Conservation (phyloP, 2,797 vertebrate genomes). For the Anomalospiza imberbis region DNA sequence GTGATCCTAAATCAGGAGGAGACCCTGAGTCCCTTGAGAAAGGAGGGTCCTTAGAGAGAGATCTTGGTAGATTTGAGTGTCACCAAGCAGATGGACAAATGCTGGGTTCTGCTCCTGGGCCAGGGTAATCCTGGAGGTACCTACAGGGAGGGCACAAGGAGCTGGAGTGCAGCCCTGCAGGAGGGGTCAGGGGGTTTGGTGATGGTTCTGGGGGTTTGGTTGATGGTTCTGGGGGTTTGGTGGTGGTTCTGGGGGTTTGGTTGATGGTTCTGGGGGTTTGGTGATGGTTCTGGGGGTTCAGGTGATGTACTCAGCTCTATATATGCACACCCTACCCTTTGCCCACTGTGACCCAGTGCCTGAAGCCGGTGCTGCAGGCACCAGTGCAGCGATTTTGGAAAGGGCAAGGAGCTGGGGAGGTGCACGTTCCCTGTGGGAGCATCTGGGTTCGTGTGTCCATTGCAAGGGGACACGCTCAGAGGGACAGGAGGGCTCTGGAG, state of each 20-base stretch:
- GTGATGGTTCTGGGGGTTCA: not conserved
- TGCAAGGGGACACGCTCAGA: not conserved
- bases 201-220: too few relatives aligned
- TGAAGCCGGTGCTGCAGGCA: not conserved
- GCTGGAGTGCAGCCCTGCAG: not conserved
- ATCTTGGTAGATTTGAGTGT: not conserved
- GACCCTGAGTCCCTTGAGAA: not conserved
- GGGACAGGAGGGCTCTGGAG: not conserved
- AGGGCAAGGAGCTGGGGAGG: not conserved
- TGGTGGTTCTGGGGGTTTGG: not conserved
- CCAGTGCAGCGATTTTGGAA: not conserved
- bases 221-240: not conserved
- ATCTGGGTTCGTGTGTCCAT: not conserved
- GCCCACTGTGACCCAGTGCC: not conserved
- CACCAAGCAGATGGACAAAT: not conserved
- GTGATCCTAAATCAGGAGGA: not conserved
- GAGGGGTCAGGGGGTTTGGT: not conserved
- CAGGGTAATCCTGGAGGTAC: not conserved
- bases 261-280: not conserved
- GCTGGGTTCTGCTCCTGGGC: not conserved
- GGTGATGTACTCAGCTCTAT: not conserved
- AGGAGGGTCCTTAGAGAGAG: not conserved
- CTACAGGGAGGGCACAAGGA: not conserved
- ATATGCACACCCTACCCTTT: not conserved
- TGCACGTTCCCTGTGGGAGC: not conserved